Conservation (phyloP, 2,888 invertebrate genomes). For the Melanostoma scalare region DNA sequence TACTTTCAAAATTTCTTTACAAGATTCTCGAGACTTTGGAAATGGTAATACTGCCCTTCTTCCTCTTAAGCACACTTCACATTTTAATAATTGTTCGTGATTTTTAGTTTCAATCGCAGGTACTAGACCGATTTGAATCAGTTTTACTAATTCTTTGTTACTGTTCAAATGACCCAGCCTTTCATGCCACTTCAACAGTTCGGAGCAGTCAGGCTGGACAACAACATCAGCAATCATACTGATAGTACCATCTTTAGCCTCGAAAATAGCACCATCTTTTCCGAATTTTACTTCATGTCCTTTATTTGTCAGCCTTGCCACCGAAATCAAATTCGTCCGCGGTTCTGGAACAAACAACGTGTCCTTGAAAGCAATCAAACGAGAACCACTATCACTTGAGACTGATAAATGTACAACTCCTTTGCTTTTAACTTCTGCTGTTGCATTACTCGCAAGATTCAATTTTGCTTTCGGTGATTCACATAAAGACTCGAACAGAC, state of each 20-base stretch:
- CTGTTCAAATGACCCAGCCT: constrained; percentile 58
- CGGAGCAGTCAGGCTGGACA: constrained; percentile 60
- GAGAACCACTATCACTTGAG: neutral
- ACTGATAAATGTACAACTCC: constrained; percentile 6
- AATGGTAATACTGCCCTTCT: constrained; percentile 53
- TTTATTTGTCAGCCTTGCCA: no score
- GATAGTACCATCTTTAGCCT: neutral
- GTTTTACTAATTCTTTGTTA: constrained; percentile 48
- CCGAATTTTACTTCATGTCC: neutral
- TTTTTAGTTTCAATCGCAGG: constrained; percentile 16
- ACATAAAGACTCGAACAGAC: no score
- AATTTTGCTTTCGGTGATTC: no score
- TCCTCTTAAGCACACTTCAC: no score
- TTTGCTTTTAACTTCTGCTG: constrained; percentile 2
- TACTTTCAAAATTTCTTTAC: no score
- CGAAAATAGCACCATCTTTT: neutral
- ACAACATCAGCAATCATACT: constrained; percentile 44
- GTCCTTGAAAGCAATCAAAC: neutral
- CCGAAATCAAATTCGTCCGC: constrained; percentile 4
- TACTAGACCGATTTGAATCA: constrained; percentile 37
- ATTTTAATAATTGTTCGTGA: constrained; percentile 29
- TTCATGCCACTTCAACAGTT: constrained; percentile 61
- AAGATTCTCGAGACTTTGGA: constrained; percentile 10
- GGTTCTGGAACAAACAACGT: constrained; percentile 1
- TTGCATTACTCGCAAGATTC: no score